A percentile compares a stretch with the other conserved stretches of the same genome.
Evolutionary conservation across 2,888 invertebrate genomes (phyloP).

Genomic region (Acanthosepion lycidas): DNA sequence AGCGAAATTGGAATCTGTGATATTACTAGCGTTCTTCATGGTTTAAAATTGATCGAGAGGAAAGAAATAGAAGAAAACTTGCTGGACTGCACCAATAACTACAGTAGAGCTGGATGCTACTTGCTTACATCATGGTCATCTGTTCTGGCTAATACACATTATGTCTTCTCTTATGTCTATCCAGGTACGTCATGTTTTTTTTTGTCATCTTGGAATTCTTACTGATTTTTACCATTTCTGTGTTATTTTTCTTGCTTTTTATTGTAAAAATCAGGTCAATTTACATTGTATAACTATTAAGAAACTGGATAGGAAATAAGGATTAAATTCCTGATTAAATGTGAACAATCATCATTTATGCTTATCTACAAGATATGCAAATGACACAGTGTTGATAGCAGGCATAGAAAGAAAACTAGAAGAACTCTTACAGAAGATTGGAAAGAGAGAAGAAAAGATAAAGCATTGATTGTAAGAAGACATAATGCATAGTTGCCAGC

Average conservation of each 20-base stretch:
- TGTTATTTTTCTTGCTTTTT: neutral
- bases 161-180: constrained; percentile 39
- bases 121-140: constrained; percentile 40
- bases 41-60: neutral
- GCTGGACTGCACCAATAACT: neutral
- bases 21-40: neutral
- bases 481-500: no score
- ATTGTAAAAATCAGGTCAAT: no score
- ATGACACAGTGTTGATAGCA: no score
- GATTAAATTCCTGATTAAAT: no score
- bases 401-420: no score
- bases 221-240: neutral
- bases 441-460: no score
- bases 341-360: no score
- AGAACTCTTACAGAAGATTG: no score
- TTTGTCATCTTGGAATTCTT: neutral
- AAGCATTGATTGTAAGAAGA: no score
- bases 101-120: neutral
- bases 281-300: no score
- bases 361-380: no score
- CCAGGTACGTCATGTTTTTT: constrained; percentile 24
- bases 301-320: no score
- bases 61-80: neutral
- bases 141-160: neutral
- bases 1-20: constrained; percentile 37